Conservation (phyloP, 2,797 vertebrate genomes). For the Melanotaenia parkinsoni region DNA sequence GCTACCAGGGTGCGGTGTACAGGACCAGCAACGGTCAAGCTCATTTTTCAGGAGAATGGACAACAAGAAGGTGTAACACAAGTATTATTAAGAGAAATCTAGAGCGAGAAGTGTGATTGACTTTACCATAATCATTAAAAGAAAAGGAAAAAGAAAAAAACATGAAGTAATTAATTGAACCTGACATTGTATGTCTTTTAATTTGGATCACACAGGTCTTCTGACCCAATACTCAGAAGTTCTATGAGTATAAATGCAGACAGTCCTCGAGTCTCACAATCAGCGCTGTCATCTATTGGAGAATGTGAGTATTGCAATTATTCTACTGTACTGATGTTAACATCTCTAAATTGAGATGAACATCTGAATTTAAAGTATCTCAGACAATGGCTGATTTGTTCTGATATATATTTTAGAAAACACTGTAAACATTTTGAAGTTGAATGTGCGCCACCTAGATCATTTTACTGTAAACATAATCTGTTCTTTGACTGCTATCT, state of each 20-base stretch:
- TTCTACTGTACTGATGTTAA: neutral
- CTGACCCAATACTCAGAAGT: conserved; percentile 48
- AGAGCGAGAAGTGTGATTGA: conserved; percentile 1
- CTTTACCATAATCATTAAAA: neutral
- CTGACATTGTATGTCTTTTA: neutral
- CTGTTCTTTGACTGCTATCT: neutral
- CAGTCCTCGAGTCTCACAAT: conserved; percentile 18
- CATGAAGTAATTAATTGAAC: neutral
- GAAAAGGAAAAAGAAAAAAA: neutral
- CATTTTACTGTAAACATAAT: neutral
- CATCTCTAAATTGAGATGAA: neutral
- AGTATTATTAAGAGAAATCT: neutral
- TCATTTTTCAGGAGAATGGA: conserved; percentile 44
- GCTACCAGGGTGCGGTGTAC: conserved; percentile 68
- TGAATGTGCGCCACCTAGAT: neutral
- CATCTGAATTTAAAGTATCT: neutral
- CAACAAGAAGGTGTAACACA: conserved; percentile 82
- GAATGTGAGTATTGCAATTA: conserved; percentile 51
- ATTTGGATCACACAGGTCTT: conserved; percentile 45
- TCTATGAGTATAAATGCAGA: conserved; percentile 27
- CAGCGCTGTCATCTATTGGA: conserved; percentile 45
- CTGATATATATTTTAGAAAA: neutral
- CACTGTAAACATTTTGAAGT: neutral
- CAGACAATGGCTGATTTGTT: neutral
- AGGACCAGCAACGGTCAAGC: conserved; percentile 62